phyloP scores from a whole-genome alignment of 2,888 invertebrate genomes.

The Stegana nigrithorax region DNA sequence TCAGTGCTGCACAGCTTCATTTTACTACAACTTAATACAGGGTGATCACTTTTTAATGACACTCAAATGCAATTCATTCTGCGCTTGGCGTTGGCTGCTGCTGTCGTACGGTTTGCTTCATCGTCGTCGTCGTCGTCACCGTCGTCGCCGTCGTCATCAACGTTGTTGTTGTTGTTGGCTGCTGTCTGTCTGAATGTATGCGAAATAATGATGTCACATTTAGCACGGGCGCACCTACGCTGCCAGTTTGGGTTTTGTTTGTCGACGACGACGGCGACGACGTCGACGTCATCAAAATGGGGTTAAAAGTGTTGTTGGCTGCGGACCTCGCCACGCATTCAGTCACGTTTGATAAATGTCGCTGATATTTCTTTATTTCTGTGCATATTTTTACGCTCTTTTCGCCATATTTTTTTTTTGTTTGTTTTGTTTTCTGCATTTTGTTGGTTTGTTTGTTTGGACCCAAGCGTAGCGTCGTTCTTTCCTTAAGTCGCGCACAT shows the following conservation, averaged over 20 bases:
- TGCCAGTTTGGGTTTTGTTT: not conserved
- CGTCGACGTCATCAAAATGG: slow-evolving; percentile 1
- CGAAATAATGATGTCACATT: slow-evolving; percentile 30
- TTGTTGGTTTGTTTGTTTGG: slow-evolving; percentile 32
- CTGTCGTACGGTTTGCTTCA: too few species aligned
- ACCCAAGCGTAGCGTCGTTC: slow-evolving; percentile 10
- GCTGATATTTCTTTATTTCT: slow-evolving; percentile 46
- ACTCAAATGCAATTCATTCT: slow-evolving; percentile 49
- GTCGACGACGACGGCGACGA: too few species aligned
- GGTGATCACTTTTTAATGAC: slow-evolving; percentile 64
- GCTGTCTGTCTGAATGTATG: slow-evolving; percentile 8
- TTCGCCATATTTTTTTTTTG: not conserved
- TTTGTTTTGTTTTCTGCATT: not conserved
- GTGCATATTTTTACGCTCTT: not conserved
- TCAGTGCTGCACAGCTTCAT: slow-evolving; percentile 34
- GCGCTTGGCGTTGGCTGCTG: slow-evolving; percentile 5
- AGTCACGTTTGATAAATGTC: slow-evolving; percentile 49
- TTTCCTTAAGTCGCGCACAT: slow-evolving; percentile 56
- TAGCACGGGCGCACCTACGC: not conserved
- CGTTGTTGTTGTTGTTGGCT: slow-evolving; percentile 21
- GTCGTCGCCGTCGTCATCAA: too few species aligned
- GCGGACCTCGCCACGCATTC: slow-evolving; percentile 30
- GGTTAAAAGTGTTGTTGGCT: slow-evolving; percentile 33
- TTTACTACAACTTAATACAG: slow-evolving; percentile 54
- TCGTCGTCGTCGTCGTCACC: too few species aligned